A percentile compares a stretch with the other conserved stretches of the same genome.
phyloP scores from a whole-genome alignment of 1,140 invertebrate genomes.

The Neotoxoptera formosana region DNA sequence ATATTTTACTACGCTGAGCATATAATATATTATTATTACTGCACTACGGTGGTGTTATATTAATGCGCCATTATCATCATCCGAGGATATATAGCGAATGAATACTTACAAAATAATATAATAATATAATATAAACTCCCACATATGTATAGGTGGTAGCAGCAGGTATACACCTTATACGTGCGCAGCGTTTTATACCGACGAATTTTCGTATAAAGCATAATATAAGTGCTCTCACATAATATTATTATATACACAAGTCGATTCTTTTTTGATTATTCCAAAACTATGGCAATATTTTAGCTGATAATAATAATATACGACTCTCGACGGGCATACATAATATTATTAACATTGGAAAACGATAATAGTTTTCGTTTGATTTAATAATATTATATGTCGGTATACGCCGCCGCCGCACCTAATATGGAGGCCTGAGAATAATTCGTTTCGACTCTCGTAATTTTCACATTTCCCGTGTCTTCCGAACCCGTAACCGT shows the following conservation, averaged over 20 bases:
- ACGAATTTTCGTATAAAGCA: background rate
- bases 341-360: background rate
- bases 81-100: background rate
- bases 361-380: background rate
- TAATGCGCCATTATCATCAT: background rate
- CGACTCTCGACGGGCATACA: too few relatives aligned
- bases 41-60: background rate
- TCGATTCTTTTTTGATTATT: background rate
- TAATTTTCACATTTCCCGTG: too few relatives aligned
- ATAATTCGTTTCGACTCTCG: background rate
- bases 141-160: background rate
- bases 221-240: background rate
- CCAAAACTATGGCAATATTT: background rate
- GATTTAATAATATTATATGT: background rate
- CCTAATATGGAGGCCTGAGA: background rate
- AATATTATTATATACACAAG: too few relatives aligned
- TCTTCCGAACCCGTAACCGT: too few relatives aligned
- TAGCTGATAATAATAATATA: too few relatives aligned
- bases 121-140: background rate
- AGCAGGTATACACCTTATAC: too few relatives aligned
- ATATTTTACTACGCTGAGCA: background rate
- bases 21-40: background rate
- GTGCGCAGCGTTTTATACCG: background rate
- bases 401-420: background rate
- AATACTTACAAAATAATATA: background rate